Evolutionary conservation across 2,113 vertebrate genomes (phyloP), one percentile per base, ranked within the genome.

Genomic region (Eulacestoma nigropectus): DNA sequence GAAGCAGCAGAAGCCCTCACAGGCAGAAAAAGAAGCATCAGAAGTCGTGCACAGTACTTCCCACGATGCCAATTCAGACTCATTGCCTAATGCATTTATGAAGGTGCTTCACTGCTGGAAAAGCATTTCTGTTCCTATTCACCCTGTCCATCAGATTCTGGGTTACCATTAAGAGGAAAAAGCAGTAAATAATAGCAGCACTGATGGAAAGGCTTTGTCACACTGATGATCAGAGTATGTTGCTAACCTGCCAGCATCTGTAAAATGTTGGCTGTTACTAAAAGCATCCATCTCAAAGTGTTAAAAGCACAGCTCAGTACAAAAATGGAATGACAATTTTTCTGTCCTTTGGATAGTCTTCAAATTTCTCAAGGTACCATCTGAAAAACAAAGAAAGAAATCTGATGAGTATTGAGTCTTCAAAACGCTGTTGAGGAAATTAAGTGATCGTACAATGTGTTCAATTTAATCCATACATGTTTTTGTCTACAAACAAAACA

Each of bases 301-400:
- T 63, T 77, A 73, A 70, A 87, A 73, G n/a, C 50, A 70, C 10
- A 63, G 33, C 85, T 98, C 96, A 99, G 86, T 98, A 97, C 33
- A 99, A 35, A 98, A 99, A 99, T 1, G 99, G 99, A 90, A 99
- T 98, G 59, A 99, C 55, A 33, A 98, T 98, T 97, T 99, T 99
- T 91, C 99, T 98, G 47, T 67, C 91, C 94, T 98, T 99, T 2
- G 99, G 99, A 85, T 99, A 99, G 94, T 99, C 98, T 97, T 99
- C 98, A 97, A 99, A 99, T 97, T 99, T 99, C 35, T 97, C 84
- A 46, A 98, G 98, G 89, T 99, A 99, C 99, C 99, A 99, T 88
- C 99, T 99, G 97, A 68, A 98, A 96, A 93, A 95, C 80, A 94
- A 94, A 89, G 57, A 35, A 29, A 70, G 44, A 68, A 91, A 80